Evolutionary conservation across 92 coral and sea anemone genomes (phyloP).

Genomic region (Palythoa grandis): DNA sequence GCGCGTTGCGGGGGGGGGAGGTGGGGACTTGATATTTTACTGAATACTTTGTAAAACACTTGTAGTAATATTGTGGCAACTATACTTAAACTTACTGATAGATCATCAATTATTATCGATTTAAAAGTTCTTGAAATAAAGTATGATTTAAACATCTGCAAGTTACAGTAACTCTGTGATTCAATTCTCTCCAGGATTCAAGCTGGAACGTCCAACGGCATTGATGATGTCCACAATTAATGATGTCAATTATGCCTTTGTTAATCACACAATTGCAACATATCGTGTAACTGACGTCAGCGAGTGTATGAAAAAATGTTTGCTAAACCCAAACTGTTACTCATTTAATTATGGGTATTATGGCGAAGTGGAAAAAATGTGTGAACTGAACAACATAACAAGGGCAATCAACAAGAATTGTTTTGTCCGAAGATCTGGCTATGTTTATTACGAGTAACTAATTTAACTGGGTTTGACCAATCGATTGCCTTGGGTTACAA

Average conservation of each 20-base stretch:
- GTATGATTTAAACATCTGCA: background rate
- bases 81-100: too few relatives aligned
- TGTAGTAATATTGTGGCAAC: too few relatives aligned
- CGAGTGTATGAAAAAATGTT: slow-evolving; percentile 48
- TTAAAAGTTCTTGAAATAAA: too few relatives aligned
- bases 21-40: too few relatives aligned
- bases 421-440: slow-evolving; percentile 54
- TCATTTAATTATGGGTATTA: slow-evolving; percentile 56
- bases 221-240: slow-evolving; percentile 48
- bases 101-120: too few relatives aligned
- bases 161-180: background rate
- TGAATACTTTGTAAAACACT: too few relatives aligned
- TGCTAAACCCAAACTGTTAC: slow-evolving; percentile 43
- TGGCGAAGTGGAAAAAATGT: slow-evolving; percentile 19
- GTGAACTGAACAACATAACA: slow-evolving; percentile 62
- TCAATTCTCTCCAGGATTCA: slow-evolving; percentile 19
- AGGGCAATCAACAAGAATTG: slow-evolving; percentile 44
- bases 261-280: slow-evolving; percentile 29
- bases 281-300: slow-evolving; percentile 33
- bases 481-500: too few relatives aligned
- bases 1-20: too few relatives aligned
- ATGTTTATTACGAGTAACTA: slow-evolving; percentile 54
- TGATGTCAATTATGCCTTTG: slow-evolving; percentile 56
- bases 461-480: too few relatives aligned
- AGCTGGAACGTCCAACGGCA: slow-evolving; percentile 39